A percentile compares a stretch with the other conserved stretches of the same genome.
phyloP scores from a whole-genome alignment of 2,113 vertebrate species.

The Aegotheles bennettii region DNA sequence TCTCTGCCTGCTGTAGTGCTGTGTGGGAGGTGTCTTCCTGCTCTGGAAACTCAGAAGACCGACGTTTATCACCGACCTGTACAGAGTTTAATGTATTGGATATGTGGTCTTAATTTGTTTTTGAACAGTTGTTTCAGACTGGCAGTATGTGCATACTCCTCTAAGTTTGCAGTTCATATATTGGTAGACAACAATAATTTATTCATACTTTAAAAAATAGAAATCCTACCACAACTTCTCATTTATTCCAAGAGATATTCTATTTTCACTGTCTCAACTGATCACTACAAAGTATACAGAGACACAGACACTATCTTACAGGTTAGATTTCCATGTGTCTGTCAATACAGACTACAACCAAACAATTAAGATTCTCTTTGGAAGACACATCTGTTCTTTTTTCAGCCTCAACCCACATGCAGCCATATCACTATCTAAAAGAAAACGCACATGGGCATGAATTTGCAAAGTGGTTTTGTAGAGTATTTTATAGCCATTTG shows the following conservation, averaged over 20 bases:
- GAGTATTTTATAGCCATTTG: not conserved
- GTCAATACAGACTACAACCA: not conserved
- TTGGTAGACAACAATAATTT: not conserved
- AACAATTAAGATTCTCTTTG: not conserved
- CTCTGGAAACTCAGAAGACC: not conserved
- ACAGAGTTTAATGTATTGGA: not conserved
- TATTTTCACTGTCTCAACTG: not conserved
- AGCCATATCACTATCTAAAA: not conserved
- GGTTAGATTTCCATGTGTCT: not conserved
- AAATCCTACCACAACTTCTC: not conserved
- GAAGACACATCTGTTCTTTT: not conserved
- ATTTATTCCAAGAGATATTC: not conserved
- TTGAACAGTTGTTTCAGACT: not conserved
- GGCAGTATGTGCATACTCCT: not conserved
- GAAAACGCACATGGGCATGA: not conserved
- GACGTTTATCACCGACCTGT: not conserved
- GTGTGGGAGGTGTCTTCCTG: rapidly evolving
- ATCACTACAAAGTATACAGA: not conserved
- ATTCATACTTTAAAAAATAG: not conserved
- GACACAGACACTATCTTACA: not conserved
- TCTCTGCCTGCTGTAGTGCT: too few species aligned
- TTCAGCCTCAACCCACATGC: not conserved
- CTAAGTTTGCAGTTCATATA: not conserved
- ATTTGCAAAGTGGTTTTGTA: not conserved
- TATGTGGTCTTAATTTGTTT: not conserved